phyloP scores from a whole-genome alignment of 2,797 vertebrate genomes.

The Steatocranus sp. region DNA sequence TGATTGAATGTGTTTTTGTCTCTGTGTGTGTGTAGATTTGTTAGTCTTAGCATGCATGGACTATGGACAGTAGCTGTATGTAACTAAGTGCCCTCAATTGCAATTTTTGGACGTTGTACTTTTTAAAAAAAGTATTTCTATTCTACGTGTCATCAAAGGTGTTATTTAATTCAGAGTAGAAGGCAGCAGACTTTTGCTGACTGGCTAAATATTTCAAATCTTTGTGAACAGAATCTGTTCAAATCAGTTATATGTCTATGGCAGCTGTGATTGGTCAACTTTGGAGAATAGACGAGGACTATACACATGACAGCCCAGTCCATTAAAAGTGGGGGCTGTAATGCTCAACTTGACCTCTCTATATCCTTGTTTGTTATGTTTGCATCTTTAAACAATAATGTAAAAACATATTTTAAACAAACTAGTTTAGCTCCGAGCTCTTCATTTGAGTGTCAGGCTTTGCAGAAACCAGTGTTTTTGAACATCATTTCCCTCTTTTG shows the following conservation, averaged over 20 bases:
- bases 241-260: neutral
- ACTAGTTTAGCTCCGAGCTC: neutral
- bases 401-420: neutral
- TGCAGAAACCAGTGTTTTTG: neutral
- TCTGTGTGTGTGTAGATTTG: neutral
- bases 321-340: neutral
- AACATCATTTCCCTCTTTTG: neutral
- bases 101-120: neutral
- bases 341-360: neutral
- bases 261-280: neutral
- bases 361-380: neutral
- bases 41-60: neutral
- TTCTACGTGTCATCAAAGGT: neutral
- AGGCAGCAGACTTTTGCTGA: neutral
- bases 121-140: neutral
- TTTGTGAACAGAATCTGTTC: neutral
- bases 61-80: neutral
- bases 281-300: neutral
- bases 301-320: neutral
- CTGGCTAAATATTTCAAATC: neutral
- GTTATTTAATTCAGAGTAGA: neutral
- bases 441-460: neutral
- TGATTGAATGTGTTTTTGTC: constrained; percentile 19
- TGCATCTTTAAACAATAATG: neutral
- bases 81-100: neutral